These are phyloP conservation scores for Psittacula cyanocephala DNA, from an alignment of 2,113 vertebrate genomes.

Conservation along the genomic window DNA sequence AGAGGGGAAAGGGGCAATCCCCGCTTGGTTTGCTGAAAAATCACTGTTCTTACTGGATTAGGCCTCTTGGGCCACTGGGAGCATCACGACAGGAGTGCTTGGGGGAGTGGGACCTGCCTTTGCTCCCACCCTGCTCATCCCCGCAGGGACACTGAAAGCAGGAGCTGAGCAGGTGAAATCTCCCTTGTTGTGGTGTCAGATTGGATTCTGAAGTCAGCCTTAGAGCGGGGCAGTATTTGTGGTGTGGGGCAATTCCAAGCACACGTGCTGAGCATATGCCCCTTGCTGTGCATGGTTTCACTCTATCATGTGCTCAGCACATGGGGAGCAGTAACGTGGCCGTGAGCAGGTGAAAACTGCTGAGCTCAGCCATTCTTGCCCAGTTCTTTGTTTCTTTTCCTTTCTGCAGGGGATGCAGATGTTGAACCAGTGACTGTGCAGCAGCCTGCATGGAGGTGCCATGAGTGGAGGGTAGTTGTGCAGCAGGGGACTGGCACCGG, in stretches of 20 bases:
- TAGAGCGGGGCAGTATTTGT: not conserved
- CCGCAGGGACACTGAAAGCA: not conserved
- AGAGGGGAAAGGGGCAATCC: not conserved
- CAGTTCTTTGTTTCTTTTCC: not conserved
- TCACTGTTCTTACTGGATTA: not conserved
- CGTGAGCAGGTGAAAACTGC: not conserved
- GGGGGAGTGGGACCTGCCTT: not conserved
- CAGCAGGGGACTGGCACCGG: not conserved
- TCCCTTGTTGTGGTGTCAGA: not conserved
- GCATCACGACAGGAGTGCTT: not conserved
- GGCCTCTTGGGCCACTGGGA: not conserved
- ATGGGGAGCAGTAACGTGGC: accelerated
- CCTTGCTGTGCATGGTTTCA: accelerated
- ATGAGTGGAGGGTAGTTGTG: not conserved
- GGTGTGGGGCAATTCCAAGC: not conserved
- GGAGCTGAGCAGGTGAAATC: not conserved
- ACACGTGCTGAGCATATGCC: not conserved
- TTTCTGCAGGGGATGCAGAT: not conserved
- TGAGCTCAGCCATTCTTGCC: not conserved
- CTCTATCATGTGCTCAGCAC: not conserved
- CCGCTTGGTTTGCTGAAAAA: not conserved
- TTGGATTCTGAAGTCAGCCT: not conserved
- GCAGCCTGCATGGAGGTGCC: not conserved
- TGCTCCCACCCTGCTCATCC: not conserved
- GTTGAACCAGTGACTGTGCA: not conserved